Evolutionary conservation across 2,888 invertebrate species (phyloP), one percentile per base, ranked within the genome.

Genomic region (Phyllotreta cruciferae): DNA sequence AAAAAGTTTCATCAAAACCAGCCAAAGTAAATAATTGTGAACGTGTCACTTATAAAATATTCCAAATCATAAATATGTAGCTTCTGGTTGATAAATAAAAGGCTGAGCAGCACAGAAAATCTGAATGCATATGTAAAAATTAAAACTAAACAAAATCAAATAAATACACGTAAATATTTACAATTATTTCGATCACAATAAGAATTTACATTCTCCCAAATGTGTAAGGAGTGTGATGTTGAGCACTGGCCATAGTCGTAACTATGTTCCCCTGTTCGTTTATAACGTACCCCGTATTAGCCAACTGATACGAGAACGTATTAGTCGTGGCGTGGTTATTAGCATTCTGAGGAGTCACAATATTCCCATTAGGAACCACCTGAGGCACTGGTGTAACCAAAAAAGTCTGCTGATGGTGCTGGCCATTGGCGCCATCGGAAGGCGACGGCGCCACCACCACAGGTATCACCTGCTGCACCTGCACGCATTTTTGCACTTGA

Each of bases 331-430:
- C 72, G 68, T 79, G 79, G 68, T 77, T 79, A 61, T 73, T 74
- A 24, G 77, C 67, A 70, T 78, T 79, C 69, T 81, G 80, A 11
- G 78, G 72, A 10, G 76, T 73, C 37, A 79, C 79, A 53, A 81
- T 75, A 69, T 79, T 80, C 42, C 78, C 78, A 70, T 79, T 80
- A 14, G 80, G 86, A 70, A 87, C 84, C 78, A 88, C 83, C 79
- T 88, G 87, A 24, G 87, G 86, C 35, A 88, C 87, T 1, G 88
- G 88, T 1, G 88, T 87, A 6, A 88, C 88, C 64, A 88, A 83
- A 77, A 87, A 88, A 0, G 88, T 85, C 71, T 87, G 86, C 74
- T 87, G 88, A 50, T 87, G 87, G 69, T 87, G 86, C 64, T 81
- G 79, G 14, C 73, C 67, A 4, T 71, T 66, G 6, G 70, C 71